Conservation (phyloP, 2,888 invertebrate genomes). For the Nezara viridula region DNA sequence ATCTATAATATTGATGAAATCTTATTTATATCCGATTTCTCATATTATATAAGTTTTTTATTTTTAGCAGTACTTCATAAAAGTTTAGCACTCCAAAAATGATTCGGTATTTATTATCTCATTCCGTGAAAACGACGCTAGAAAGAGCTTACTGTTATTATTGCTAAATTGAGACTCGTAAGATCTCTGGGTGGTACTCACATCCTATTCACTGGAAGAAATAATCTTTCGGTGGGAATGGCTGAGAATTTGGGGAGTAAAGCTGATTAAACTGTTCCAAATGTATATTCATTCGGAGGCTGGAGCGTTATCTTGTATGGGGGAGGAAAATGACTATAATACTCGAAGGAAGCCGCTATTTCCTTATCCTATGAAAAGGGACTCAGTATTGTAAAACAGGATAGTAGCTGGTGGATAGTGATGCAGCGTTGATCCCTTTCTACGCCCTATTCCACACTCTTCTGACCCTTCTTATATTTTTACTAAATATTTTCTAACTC, state of each 20-base stretch:
- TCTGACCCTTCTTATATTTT: neutral
- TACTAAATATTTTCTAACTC: neutral
- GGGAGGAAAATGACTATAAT: neutral
- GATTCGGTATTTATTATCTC: neutral
- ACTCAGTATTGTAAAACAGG: neutral
- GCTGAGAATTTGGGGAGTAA: neutral
- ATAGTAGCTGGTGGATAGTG: neutral
- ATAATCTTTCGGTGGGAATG: neutral
- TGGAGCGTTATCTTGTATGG: neutral
- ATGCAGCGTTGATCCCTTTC: neutral
- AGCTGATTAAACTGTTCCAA: conserved; percentile 23
- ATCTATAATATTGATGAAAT: too few species aligned
- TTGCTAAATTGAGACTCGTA: neutral
- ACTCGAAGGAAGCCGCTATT: neutral
- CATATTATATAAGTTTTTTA: too few species aligned
- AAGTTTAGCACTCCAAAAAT: neutral
- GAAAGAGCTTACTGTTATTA: neutral
- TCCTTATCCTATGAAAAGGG: neutral
- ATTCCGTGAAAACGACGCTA: neutral
- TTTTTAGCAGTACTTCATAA: too few species aligned
- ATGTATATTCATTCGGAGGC: neutral
- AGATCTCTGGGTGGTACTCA: neutral
- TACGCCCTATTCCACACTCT: neutral
- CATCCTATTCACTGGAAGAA: neutral
- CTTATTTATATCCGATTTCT: too few species aligned